Evolutionary conservation across 1,140 invertebrate genomes (phyloP), one percentile per base, ranked within the genome.

Genomic region (Lordiphosa stackelbergi): DNA sequence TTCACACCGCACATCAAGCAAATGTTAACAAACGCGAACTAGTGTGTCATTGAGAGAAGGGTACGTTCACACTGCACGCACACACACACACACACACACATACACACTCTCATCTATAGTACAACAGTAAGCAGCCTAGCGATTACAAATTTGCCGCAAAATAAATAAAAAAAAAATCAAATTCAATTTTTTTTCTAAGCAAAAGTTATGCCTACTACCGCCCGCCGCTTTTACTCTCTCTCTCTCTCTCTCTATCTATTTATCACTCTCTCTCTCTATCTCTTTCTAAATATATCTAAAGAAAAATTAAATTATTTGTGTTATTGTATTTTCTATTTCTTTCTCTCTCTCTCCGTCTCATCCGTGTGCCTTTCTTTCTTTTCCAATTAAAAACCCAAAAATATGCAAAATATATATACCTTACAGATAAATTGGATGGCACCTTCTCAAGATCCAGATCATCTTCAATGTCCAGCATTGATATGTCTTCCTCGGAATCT

Each of bases 401-500:
- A n/a, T n/a, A n/a, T n/a, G n/a, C n/a, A n/a, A n/a, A 43, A 65
- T 66, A 53, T 45, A 63, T 59, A 53, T 70, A 61, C 52, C 53
- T 86, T 85, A 38, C 85, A 98, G 97, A 98, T 91, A 97, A 97
- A 91, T 92, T 96, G 90, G 97, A 98, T 90, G 96, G 93, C 88
- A 96, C 95, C 73, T 98, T 98, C 90, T 97, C 96, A 85, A 92
- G 96, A 88, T 98, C 97, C 73, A 92, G 97, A 83, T 97, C 96
- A 88, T 98, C 96, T 87, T 97, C 95, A 89, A 97, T 98, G 93
- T 97, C 96, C 68, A 98, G 96, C 89, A 90, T 98, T 86, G 97
- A 98, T 90, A 98, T 97, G 90, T 97, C 98, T 89, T 94, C 93
- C 73, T 94, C 94, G 73, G 97, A 99, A 91, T 95, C 96, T 87